Base-by-base conservation (phyloP, 2,113 vertebrate species). In the Melanotaenia duboulayi region DNA sequence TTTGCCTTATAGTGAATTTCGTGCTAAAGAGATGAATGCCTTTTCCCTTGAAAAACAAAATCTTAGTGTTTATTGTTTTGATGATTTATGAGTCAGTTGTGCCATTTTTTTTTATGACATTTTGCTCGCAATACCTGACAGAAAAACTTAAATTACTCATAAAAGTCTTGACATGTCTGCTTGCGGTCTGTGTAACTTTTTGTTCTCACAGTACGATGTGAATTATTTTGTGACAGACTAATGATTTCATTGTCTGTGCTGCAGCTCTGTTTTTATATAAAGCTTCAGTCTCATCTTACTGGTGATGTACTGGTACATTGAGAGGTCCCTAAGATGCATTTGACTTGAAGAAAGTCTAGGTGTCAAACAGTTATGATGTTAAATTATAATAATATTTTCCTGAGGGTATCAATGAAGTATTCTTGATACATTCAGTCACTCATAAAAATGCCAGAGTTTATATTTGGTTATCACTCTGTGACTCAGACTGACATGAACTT, bases 121-220 rank as follows among this genome's bases (percentile, higher is more conserved):
- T 71, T 70, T 66, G 10, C 44, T 57, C 16, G 17, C 65, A 54
- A 44, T 17, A 22, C 28, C 28, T 48, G 13, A 24, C 28, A 58
- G 24, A 51, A 54, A 60, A 32, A 23, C 64, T 39, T 71, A 71
- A 78, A 78, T 81, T 64, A 81, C 81, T 81, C 74, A 81, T 66
- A 55, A 71, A 55, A 48, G 20, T 58, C 65, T 58, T 68, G 56
- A 56, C 19, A 42, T 4, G 32, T 55, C 13, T 28, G 50, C 76
- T 37, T 71, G 54, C 58, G 37, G 5, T 44, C 28, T 72, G 28
- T 46, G 63, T 19, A 59, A 32, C 56, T 14, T 72, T 68, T 69
- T 61, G 19, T 60, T 69, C 25, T 55, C 48, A n/a, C 54, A 46
- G 10, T 50, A 65, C 52, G 32, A 80, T 57, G 61, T 46, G 57